These are phyloP conservation scores for Erebia palarica DNA, from an alignment of 2,888 invertebrate species.

Conservation along the genomic window DNA sequence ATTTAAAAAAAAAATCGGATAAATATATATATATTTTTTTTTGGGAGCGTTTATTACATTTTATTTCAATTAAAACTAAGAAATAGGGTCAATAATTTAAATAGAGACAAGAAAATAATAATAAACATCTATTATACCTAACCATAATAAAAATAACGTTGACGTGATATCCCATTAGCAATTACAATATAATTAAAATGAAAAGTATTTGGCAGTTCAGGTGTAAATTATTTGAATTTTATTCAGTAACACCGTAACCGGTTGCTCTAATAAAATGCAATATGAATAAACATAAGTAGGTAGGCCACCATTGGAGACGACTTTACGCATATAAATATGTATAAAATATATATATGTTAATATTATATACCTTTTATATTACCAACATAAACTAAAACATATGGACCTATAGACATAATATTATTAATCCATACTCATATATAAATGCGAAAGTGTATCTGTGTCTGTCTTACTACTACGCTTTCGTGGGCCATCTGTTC, in stretches of 20 bases:
- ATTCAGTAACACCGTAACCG: constrained; percentile 7
- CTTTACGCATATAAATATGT: constrained; percentile 8
- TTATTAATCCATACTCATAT: too few species aligned
- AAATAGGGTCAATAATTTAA: too few species aligned
- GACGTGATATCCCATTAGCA: background rate
- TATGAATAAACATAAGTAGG: constrained; percentile 18
- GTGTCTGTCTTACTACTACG: too few species aligned
- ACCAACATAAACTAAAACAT: background rate
- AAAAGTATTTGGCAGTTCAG: constrained; percentile 7
- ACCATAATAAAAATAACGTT: background rate
- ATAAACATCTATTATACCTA: too few species aligned
- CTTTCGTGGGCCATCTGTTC: too few species aligned
- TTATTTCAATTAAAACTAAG: too few species aligned
- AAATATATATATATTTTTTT: too few species aligned
- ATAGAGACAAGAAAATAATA: too few species aligned
- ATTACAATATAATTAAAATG: constrained; percentile 3
- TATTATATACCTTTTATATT: background rate
- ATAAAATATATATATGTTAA: background rate
- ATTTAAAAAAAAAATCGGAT: too few species aligned
- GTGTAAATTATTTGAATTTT: constrained; percentile 9
- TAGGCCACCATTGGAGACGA: constrained; percentile 1
- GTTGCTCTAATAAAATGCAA: constrained; percentile 20
- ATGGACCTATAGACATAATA: background rate
- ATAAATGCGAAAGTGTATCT: too few species aligned
- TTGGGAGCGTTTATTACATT: too few species aligned